These are phyloP conservation scores for Machimus atricapillus DNA, from an alignment of 2,888 invertebrate genomes.

Conservation along the genomic window DNA sequence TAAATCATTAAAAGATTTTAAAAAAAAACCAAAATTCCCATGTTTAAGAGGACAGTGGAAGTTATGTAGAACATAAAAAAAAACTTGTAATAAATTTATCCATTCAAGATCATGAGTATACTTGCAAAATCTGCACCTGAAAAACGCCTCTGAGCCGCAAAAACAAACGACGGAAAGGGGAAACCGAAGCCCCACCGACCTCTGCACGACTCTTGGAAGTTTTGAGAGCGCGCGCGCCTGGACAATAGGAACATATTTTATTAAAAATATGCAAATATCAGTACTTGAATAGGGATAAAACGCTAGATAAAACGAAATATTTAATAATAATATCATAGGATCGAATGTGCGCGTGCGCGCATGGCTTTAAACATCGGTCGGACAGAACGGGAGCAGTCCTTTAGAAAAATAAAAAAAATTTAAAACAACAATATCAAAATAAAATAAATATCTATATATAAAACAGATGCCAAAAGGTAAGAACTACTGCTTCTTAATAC, in stretches of 20 bases:
- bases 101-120: not conserved
- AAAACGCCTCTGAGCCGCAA: not conserved
- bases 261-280: conserved; percentile 11
- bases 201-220: not conserved
- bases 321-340: not conserved
- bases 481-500: not conserved
- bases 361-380: not conserved
- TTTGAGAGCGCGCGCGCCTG: not conserved
- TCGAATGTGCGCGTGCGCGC: not conserved
- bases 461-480: not conserved
- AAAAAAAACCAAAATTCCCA: not conserved
- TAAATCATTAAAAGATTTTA: too few relatives aligned
- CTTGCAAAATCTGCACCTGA: not conserved
- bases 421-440: not conserved
- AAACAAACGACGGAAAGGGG: not conserved
- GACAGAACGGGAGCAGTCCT: not conserved
- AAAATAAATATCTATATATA: not conserved
- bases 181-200: not conserved
- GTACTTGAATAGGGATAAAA: not conserved
- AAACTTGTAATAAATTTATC: not conserved
- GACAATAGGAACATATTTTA: conserved; percentile 14
- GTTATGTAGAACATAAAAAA: not conserved
- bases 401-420: not conserved
- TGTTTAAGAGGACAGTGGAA: not conserved
- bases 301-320: conserved; percentile 7